Percentiles rank a stretch among this genome's conserved stretches.
These are phyloP conservation scores for Amphiprion clarkii DNA, from an alignment of 2,797 vertebrate species.

Conservation along the genomic window DNA sequence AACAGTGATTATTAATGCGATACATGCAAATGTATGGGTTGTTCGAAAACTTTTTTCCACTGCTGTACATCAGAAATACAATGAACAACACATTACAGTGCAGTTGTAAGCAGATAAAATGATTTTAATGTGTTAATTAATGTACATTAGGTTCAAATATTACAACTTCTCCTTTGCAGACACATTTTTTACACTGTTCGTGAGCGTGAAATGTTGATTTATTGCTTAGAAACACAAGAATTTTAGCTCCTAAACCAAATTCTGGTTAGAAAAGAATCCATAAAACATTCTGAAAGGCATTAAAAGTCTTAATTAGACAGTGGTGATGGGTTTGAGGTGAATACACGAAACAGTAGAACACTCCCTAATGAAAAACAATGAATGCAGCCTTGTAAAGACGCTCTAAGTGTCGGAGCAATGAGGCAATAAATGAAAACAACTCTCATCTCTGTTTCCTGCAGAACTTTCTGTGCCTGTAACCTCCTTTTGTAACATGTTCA, in stretches of 20 bases:
- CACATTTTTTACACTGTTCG: too few species aligned
- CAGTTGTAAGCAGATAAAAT: too few species aligned
- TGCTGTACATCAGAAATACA: too few species aligned
- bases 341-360: background rate
- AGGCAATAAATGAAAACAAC: conserved; percentile 7
- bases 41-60: too few species aligned
- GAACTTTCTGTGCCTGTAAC: conserved; percentile 1
- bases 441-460: background rate
- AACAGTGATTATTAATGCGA: too few species aligned
- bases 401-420: background rate
- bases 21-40: too few species aligned
- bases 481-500: conserved; percentile 50
- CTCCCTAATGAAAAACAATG: too few species aligned
- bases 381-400: background rate
- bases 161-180: too few species aligned
- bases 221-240: background rate
- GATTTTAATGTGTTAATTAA: too few species aligned
- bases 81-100: too few species aligned
- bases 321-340: conserved; percentile 8
- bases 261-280: background rate
- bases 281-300: background rate
- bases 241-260: background rate
- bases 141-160: too few species aligned
- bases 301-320: background rate
- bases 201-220: too few species aligned